These are phyloP conservation scores for Tyto alba DNA, from an alignment of 2,113 vertebrate genomes.

Conservation along the genomic window DNA sequence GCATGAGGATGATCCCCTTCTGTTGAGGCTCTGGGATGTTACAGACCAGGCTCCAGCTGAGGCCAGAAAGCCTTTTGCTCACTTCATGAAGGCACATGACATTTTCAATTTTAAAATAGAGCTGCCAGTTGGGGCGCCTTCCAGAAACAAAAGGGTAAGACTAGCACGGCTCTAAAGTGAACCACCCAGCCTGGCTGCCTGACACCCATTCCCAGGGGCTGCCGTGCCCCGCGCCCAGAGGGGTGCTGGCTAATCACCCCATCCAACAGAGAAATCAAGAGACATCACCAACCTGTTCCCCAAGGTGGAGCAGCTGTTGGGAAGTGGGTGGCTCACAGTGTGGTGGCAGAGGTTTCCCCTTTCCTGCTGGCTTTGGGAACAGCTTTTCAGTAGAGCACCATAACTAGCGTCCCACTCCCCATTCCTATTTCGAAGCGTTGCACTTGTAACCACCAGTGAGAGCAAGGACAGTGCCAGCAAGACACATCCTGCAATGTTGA, in stretches of 20 bases:
- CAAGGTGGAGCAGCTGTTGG: background rate
- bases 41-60: background rate
- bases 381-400: accelerated
- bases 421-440: background rate
- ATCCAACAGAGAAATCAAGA: background rate
- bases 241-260: background rate
- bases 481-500: background rate
- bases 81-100: background rate
- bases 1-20: background rate
- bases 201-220: background rate
- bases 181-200: background rate
- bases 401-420: background rate
- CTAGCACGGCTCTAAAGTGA: background rate
- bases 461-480: background rate
- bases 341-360: background rate
- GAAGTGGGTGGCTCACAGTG: background rate
- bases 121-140: background rate
- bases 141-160: background rate
- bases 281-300: background rate
- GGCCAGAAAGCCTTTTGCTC: background rate
- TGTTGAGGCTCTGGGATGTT: background rate
- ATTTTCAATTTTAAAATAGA: background rate
- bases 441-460: background rate
- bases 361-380: background rate
- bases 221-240: accelerated